phyloP scores from a whole-genome alignment of 2,888 invertebrate species.

The Agrotis segetum region DNA sequence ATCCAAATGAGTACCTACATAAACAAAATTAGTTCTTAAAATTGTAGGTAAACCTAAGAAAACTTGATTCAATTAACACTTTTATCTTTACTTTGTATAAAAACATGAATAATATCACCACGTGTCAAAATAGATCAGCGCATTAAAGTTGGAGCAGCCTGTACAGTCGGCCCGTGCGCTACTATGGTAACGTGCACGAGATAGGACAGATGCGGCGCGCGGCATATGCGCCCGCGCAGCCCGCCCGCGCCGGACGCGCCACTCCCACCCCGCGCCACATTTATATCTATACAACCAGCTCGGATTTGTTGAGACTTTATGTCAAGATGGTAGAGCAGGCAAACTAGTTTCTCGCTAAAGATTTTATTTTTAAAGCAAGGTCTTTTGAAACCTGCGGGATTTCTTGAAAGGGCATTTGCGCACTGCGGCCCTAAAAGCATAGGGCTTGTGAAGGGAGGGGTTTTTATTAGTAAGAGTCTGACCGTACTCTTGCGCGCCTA shows the following conservation, averaged over 20 bases:
- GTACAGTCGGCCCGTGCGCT: constrained; percentile 74
- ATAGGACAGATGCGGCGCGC: constrained; percentile 77
- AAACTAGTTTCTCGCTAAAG: constrained; percentile 27
- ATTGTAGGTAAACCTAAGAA: background rate
- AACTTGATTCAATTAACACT: too few species aligned
- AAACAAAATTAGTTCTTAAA: background rate
- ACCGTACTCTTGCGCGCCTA: too few species aligned
- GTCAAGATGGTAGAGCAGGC: constrained; percentile 35
- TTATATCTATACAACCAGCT: constrained; percentile 21
- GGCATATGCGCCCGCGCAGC: constrained; percentile 61
- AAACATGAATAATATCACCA: background rate
- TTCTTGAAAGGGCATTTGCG: too few species aligned
- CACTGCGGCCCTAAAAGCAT: too few species aligned
- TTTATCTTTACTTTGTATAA: too few species aligned
- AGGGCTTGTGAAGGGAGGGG: too few species aligned
- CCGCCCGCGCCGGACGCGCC: constrained; percentile 54
- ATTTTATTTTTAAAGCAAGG: constrained; percentile 15
- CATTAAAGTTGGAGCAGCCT: constrained; percentile 48
- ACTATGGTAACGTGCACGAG: constrained; percentile 65
- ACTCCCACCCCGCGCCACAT: constrained; percentile 21
- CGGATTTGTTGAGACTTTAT: constrained; percentile 49
- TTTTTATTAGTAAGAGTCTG: too few species aligned
- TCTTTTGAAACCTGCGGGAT: background rate
- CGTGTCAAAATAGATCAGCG: constrained; percentile 13
- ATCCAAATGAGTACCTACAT: background rate